A percentile compares a stretch with the other conserved stretches of the same genome.
These are phyloP conservation scores for Chrysomela aeneicollis DNA, from an alignment of 2,888 invertebrate species.

Conservation along the genomic window DNA sequence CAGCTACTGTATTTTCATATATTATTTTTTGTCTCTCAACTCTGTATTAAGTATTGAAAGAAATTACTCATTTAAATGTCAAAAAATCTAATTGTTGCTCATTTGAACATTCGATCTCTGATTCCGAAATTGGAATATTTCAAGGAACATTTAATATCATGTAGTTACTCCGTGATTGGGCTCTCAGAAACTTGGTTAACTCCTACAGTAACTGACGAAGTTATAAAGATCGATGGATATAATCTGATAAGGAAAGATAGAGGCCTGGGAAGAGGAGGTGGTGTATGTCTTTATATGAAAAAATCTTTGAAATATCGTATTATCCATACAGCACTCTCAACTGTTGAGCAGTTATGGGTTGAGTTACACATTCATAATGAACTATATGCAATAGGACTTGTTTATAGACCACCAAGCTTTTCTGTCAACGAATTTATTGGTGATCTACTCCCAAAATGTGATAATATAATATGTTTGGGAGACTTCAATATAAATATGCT, in stretches of 20 bases:
- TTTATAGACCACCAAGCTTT: conserved; percentile 3
- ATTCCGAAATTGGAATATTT: conserved; percentile 2
- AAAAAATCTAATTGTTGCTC: not conserved
- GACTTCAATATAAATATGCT: too few relatives aligned
- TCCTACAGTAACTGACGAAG: too few relatives aligned
- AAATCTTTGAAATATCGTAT: too few relatives aligned
- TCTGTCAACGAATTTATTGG: too few relatives aligned
- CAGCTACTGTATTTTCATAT: too few relatives aligned
- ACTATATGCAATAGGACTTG: not conserved
- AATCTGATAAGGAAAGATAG: conserved; percentile 1
- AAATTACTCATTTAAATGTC: not conserved
- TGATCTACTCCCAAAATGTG: too few relatives aligned
- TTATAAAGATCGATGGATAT: too few relatives aligned
- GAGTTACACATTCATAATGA: not conserved
- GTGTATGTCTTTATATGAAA: too few relatives aligned
- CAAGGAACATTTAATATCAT: not conserved
- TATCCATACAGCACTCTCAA: not conserved
- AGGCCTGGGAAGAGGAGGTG: not conserved
- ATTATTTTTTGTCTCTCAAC: too few relatives aligned
- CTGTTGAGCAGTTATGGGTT: not conserved
- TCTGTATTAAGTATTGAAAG: too few relatives aligned
- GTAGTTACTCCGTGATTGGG: not conserved
- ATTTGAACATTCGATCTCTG: not conserved
- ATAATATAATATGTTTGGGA: too few relatives aligned
- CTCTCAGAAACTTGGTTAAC: too few relatives aligned